Percentiles rank a stretch among this genome's conserved stretches.
These are phyloP conservation scores for Hyperoplus lanceolatus DNA, from an alignment of 2,797 vertebrate species.

Conservation along the genomic window DNA sequence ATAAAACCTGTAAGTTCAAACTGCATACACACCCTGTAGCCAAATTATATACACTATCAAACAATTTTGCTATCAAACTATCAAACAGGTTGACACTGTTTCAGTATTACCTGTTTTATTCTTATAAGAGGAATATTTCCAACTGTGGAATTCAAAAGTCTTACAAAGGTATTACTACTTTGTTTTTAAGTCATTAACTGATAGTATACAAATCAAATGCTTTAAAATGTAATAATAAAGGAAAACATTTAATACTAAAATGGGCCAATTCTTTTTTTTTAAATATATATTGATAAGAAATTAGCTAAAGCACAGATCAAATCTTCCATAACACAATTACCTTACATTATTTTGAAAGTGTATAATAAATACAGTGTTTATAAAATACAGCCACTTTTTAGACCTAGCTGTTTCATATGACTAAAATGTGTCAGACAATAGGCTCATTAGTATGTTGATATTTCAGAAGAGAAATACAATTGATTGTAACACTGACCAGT, in stretches of 20 bases:
- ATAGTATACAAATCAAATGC: not conserved
- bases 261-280: not conserved
- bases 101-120: not conserved
- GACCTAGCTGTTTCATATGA: slow-evolving; percentile 3
- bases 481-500: no score
- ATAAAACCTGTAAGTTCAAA: not conserved
- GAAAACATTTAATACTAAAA: not conserved
- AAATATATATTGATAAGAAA: not conserved
- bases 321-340: not conserved
- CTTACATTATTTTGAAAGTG: not conserved
- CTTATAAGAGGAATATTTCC: not conserved
- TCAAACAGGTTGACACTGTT: not conserved
- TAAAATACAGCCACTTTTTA: not conserved
- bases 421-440: no score
- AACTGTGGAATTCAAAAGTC: not conserved
- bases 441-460: no score
- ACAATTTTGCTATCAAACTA: not conserved
- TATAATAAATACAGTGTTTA: not conserved
- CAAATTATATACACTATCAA: not conserved
- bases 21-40: not conserved
- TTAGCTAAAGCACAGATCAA: not conserved
- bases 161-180: not conserved
- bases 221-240: not conserved
- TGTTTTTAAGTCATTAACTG: not conserved
- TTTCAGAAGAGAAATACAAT: no score